phyloP scores from a whole-genome alignment of 1,140 invertebrate species.

The Drusus annulatus region DNA sequence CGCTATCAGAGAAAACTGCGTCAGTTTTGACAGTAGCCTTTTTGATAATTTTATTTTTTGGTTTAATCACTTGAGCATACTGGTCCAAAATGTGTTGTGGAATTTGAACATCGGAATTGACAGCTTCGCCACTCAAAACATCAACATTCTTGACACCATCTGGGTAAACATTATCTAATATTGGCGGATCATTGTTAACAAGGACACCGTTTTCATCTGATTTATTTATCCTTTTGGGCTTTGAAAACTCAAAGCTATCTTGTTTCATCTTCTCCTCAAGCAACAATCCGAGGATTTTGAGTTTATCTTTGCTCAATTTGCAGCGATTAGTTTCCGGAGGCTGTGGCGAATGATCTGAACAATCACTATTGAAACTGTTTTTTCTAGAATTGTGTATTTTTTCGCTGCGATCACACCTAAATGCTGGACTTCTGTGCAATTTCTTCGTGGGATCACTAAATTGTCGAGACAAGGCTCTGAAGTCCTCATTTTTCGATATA shows the following conservation, averaged over 20 bases:
- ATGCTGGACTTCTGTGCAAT: conserved; percentile 76
- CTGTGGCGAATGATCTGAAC: conserved; percentile 65
- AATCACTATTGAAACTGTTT: conserved; percentile 66
- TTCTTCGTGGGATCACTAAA: conserved; percentile 73
- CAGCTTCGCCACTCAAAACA: conserved; percentile 18
- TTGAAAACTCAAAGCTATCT: conserved; percentile 63
- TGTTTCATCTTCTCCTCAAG: conserved; percentile 68
- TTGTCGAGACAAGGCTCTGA: conserved; percentile 67
- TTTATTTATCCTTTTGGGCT: conserved; percentile 32
- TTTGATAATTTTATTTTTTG: conserved; percentile 60
- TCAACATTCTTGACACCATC: not conserved
- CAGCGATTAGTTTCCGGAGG: conserved; percentile 63
- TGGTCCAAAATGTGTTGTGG: conserved; percentile 69
- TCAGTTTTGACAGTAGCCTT: conserved; percentile 62
- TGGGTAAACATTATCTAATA: not conserved
- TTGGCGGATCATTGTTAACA: not conserved
- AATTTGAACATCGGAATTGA: conserved; percentile 62
- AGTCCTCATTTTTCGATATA: conserved; percentile 46
- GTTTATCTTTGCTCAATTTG: conserved; percentile 65
- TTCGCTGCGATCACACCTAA: conserved; percentile 72
- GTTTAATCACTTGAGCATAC: conserved; percentile 70
- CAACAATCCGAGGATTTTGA: conserved; percentile 64
- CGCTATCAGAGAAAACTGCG: conserved; percentile 67
- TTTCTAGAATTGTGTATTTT: conserved; percentile 66
- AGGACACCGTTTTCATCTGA: not conserved